phyloP scores from a whole-genome alignment of 2,113 vertebrate species.

The Python bivittatus region DNA sequence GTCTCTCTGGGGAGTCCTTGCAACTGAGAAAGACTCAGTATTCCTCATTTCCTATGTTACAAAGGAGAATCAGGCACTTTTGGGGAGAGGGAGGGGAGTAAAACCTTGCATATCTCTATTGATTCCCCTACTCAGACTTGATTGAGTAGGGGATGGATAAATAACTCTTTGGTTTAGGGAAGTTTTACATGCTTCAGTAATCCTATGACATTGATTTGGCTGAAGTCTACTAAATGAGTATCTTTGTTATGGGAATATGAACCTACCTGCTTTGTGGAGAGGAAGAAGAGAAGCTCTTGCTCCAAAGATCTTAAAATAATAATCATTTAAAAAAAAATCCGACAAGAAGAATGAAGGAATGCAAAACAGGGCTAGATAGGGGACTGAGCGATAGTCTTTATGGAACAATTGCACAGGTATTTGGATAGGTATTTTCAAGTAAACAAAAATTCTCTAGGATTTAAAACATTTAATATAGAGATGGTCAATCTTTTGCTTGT shows the following conservation, averaged over 20 bases:
- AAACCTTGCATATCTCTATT: not conserved
- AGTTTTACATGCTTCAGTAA: not conserved
- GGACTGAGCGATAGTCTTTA: too few relatives aligned
- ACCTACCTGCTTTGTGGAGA: not conserved
- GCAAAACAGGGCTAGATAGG: too few relatives aligned
- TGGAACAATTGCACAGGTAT: too few relatives aligned
- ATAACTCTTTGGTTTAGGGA: not conserved
- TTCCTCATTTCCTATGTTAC: not conserved
- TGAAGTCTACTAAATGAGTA: not conserved
- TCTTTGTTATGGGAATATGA: not conserved
- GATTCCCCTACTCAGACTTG: not conserved
- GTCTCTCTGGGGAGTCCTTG: not conserved
- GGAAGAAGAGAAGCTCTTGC: not conserved
- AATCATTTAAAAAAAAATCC: not conserved
- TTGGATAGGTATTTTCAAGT: too few relatives aligned
- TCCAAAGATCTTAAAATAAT: not conserved
- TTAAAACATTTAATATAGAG: too few relatives aligned
- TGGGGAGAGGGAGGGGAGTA: not conserved
- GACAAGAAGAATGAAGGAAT: too few relatives aligned
- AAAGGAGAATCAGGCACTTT: not conserved
- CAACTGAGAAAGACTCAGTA: not conserved
- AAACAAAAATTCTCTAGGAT: too few relatives aligned
- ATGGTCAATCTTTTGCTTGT: too few relatives aligned
- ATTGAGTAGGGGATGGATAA: not conserved
- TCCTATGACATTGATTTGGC: not conserved